These are phyloP conservation scores for Leptinotarsa haldemani DNA, from an alignment of 2,888 invertebrate species.

Conservation along the genomic window DNA sequence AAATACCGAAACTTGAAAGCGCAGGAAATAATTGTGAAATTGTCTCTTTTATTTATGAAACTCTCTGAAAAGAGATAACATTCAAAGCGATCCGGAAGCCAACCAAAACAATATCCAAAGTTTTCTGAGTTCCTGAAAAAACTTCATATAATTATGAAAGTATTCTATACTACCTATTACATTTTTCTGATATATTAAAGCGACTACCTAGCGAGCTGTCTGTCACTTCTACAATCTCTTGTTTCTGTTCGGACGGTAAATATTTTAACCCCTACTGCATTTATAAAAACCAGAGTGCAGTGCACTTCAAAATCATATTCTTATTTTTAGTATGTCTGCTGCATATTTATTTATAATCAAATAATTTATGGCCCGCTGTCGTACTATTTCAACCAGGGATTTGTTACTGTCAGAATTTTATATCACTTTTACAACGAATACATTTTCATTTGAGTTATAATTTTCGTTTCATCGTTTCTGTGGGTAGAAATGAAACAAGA, in stretches of 20 bases:
- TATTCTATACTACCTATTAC: no score
- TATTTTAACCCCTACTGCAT: conserved; percentile 32
- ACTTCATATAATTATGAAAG: no score
- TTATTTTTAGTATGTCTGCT: conserved; percentile 63
- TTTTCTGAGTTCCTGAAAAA: no score
- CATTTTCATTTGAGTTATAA: conserved; percentile 23
- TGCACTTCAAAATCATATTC: conserved; percentile 61
- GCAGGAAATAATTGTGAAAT: no score
- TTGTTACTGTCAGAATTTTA: conserved; percentile 17
- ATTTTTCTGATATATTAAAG: no score
- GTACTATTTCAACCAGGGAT: conserved; percentile 15
- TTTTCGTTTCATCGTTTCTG: conserved; percentile 9
- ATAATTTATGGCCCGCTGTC: conserved; percentile 29
- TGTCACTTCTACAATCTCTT: conserved; percentile 17
- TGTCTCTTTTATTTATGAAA: no score
- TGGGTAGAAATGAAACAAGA: neutral
- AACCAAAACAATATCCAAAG: no score
- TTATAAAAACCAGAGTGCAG: conserved; percentile 47
- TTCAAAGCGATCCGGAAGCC: no score
- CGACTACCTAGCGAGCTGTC: no score
- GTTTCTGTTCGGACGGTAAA: conserved; percentile 26
- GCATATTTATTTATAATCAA: conserved; percentile 57
- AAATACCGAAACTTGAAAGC: no score
- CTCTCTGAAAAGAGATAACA: no score
- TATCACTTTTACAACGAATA: conserved; percentile 24